Percentiles rank a stretch among this genome's conserved stretches.
These are phyloP conservation scores for Notodonta dromedarius DNA, from an alignment of 2,888 invertebrate species.

Conservation along the genomic window DNA sequence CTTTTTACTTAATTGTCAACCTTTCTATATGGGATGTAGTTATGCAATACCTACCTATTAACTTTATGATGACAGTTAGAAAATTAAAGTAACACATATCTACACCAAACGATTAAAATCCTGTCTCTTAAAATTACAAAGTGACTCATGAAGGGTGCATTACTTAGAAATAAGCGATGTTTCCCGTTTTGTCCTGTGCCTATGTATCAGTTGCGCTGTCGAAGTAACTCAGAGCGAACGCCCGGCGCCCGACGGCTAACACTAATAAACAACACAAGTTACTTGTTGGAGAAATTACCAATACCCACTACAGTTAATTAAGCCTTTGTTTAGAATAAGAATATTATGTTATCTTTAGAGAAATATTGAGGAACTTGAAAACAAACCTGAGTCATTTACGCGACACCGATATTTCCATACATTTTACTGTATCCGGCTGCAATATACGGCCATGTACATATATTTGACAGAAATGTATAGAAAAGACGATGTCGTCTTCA, in stretches of 20 bases:
- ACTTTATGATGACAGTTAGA: no score
- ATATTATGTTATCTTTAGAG: not conserved
- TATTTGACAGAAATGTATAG: no score
- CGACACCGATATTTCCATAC: no score
- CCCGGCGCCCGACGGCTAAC: constrained; percentile 15
- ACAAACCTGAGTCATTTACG: not conserved
- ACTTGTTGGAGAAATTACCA: constrained; percentile 17
- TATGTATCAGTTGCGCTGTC: constrained; percentile 14
- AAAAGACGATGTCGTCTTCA: no score
- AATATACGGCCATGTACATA: no score
- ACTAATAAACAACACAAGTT: constrained; percentile 24
- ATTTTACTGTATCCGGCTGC: no score
- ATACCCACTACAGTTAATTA: constrained; percentile 19
- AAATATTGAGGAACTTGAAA: not conserved
- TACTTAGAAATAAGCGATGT: not conserved
- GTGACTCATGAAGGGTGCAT: not conserved
- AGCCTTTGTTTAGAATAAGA: constrained; percentile 8
- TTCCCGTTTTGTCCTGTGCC: constrained; percentile 3
- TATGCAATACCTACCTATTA: no score
- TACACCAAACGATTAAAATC: not conserved
- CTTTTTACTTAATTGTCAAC: no score
- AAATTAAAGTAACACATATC: not conserved
- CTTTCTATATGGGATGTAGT: no score
- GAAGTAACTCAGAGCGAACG: constrained; percentile 14
- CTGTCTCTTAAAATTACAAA: not conserved